Evolutionary conservation across 1,140 invertebrate species (phyloP).

Genomic region (Oncopodura yosiiana): DNA sequence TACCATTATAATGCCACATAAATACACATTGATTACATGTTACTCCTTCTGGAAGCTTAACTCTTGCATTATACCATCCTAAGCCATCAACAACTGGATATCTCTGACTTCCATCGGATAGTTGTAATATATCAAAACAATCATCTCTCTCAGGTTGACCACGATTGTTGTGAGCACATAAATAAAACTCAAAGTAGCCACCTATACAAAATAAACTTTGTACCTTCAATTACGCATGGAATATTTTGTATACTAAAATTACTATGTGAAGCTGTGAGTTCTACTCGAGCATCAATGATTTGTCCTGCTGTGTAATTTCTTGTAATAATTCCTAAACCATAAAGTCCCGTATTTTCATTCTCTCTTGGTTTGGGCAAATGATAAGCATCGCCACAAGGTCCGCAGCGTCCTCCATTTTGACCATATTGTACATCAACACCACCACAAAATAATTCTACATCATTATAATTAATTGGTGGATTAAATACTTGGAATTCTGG

Average conservation of each 20-base stretch:
- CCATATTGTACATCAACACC: conserved; percentile 38
- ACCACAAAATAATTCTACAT: conserved; percentile 47
- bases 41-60: conserved; percentile 36
- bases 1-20: conserved; percentile 42
- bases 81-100: conserved; percentile 36
- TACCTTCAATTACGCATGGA: no score
- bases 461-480: conserved; percentile 45
- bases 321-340: conserved; percentile 43
- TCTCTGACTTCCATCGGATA: conserved; percentile 42
- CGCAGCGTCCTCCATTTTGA: conserved; percentile 42
- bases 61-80: conserved; percentile 35
- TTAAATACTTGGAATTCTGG: conserved; percentile 9
- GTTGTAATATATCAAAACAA: conserved; percentile 55
- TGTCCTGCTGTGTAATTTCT: conserved; percentile 40
- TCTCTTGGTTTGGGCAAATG: conserved; percentile 41
- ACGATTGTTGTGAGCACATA: conserved; percentile 56
- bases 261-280: conserved; percentile 56
- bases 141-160: conserved; percentile 48
- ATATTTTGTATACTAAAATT: no score
- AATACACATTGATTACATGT: conserved; percentile 39
- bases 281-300: conserved; percentile 56
- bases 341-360: conserved; percentile 48
- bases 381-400: conserved; percentile 42
- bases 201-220: no score
- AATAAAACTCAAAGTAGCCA: conserved; percentile 77